phyloP scores from a whole-genome alignment of 2,113 vertebrate genomes.

The Stigmatopora argus region DNA sequence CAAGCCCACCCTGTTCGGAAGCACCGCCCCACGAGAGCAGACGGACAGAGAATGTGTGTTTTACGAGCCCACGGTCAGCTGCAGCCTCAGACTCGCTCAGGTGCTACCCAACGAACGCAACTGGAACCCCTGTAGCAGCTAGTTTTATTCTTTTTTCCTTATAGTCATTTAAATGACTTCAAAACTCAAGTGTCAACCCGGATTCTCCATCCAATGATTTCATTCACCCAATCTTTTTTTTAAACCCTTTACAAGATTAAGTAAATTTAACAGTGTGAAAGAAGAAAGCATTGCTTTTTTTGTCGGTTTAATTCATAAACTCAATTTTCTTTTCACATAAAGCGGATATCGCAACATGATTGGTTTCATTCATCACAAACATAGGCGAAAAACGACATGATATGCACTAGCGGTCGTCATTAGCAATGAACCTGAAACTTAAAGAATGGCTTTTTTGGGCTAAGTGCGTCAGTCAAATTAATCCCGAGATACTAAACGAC shows the following conservation, averaged over 20 bases:
- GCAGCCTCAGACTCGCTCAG: slow-evolving; percentile 75
- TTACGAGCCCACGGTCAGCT: slow-evolving; percentile 86
- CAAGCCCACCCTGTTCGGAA: slow-evolving; percentile 73
- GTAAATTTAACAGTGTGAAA: not conserved
- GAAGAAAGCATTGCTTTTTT: not conserved
- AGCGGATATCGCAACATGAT: not conserved
- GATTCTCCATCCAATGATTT: no score
- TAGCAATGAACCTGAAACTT: no score
- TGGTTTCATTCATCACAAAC: not conserved
- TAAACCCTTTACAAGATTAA: no score
- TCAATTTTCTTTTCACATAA: not conserved
- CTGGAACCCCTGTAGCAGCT: slow-evolving; percentile 78
- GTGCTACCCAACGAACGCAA: slow-evolving; percentile 81
- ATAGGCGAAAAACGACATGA: not conserved
- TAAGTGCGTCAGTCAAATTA: no score
- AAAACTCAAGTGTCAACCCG: no score
- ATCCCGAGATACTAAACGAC: no score
- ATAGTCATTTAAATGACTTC: no score
- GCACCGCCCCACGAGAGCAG: not conserved
- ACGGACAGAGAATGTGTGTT: slow-evolving; percentile 44
- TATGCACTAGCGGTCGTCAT: no score
- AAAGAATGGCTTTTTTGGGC: no score
- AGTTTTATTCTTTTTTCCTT: no score
- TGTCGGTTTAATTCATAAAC: not conserved
- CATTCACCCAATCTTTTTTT: no score